Evolutionary conservation across 2,113 vertebrate genomes (phyloP).

Genomic region (Murina feae): DNA sequence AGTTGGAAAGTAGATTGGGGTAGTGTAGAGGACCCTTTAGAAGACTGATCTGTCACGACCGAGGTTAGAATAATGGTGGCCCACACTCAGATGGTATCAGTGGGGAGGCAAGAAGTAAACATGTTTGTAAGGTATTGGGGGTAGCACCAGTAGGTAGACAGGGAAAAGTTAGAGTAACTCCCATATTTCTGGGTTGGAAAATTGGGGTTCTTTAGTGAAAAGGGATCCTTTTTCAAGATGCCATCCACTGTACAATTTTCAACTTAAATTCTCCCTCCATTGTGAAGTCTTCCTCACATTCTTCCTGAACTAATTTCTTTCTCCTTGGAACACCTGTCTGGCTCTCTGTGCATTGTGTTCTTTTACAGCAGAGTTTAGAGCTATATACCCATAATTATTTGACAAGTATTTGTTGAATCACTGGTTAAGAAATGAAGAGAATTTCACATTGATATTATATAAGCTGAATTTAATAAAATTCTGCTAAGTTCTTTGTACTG

Average conservation of each 20-base stretch:
- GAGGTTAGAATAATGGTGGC: neutral
- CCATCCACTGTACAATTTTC: neutral
- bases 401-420: neutral
- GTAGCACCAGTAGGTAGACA: neutral
- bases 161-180: neutral
- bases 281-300: neutral
- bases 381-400: neutral
- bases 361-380: neutral
- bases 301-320: neutral
- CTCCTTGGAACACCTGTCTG: neutral
- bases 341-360: neutral
- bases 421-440: neutral
- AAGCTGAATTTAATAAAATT: conserved; percentile 16
- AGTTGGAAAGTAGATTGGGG: neutral
- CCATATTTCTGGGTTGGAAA: neutral
- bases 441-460: neutral
- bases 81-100: neutral
- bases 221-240: neutral
- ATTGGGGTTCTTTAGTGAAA: neutral
- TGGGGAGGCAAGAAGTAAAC: neutral
- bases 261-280: neutral
- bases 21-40: neutral
- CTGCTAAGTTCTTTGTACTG: neutral
- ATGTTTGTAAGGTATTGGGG: neutral
- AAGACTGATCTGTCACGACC: neutral